Evolutionary conservation across 2,113 vertebrate species (phyloP), one percentile per base, ranked within the genome.

Genomic region (Bostrychus sinensis): DNA sequence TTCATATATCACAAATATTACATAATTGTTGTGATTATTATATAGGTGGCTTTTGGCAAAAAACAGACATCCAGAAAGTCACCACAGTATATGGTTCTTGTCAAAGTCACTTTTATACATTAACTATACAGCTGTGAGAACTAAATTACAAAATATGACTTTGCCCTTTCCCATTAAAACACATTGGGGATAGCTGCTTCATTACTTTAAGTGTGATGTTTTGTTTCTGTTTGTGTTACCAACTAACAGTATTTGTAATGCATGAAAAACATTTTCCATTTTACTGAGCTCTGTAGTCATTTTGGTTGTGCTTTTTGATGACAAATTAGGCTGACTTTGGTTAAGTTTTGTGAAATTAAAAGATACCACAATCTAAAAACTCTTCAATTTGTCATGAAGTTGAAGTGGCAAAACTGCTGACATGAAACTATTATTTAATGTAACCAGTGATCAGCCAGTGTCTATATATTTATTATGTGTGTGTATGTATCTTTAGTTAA

Each of bases 401-500:
- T 20, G 20, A 45, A 45, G 12, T 20, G 11, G 7, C 19, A 45
- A 22, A 45, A 2, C 12, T 10, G 2, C 8, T 45, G 42, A 45
- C 10, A n/a, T n/a, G n/a, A 45, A 45, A 45, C n/a, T 1, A 20
- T 43, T 42, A 17, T 8, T 46, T 41, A 51, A 39, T 56, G 16
- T 19, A 34, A 28, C 16, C 13, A 38, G 9, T 23, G 5, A 25
- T 45, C 8, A 64, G 41, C 26, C 36, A 16, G 7, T 32, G 5
- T 32, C 30, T 48, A 7, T 20, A 22, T 22, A 1, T 28, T 13
- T 14, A 50, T 54, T 26, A 32, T 62, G 50, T 79, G 17, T 83
- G 32, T 86, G 89, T 83, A 82, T 91, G 82, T 56, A 50, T 70
- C 56, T 67, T 70, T 58, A 41, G 69, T 61, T 2, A 34, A 75